Percentiles rank a stretch among this genome's conserved stretches.
Evolutionary conservation across 2,113 vertebrate species (phyloP).

Genomic region (Poeciliopsis occidentalis): DNA sequence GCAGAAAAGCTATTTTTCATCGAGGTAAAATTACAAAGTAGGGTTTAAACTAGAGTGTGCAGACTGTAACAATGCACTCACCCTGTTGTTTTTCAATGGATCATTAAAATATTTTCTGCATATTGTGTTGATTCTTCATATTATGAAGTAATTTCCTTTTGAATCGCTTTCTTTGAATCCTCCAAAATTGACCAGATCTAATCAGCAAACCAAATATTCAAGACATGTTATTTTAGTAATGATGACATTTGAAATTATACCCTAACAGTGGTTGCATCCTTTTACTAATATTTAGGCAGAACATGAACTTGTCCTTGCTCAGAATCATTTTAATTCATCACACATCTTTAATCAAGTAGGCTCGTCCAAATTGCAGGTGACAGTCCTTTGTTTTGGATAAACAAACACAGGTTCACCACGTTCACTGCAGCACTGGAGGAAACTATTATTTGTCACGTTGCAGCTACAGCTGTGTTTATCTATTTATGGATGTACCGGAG

Average conservation of each 20-base stretch:
- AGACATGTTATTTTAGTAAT: slow-evolving; percentile 7
- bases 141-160: not conserved
- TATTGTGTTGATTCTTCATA: not conserved
- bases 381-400: slow-evolving; percentile 28
- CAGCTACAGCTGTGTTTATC: slow-evolving; percentile 35
- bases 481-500: slow-evolving; percentile 36
- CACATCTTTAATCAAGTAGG: slow-evolving; percentile 13
- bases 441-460: slow-evolving; percentile 46
- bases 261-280: slow-evolving; percentile 2
- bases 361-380: slow-evolving; percentile 15
- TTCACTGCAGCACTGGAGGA: slow-evolving; percentile 6
- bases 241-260: slow-evolving; percentile 28
- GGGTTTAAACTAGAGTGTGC: not conserved
- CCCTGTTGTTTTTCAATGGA: not conserved
- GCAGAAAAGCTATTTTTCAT: not conserved
- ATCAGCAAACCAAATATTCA: slow-evolving; percentile 4
- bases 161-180: not conserved
- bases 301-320: not conserved
- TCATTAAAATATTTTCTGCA: not conserved
- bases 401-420: slow-evolving; percentile 15
- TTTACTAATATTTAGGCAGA: not conserved
- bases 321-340: slow-evolving; percentile 1
- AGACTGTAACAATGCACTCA: not conserved
- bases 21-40: not conserved
- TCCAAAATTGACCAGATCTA: not conserved